phyloP scores from a whole-genome alignment of 2,113 vertebrate genomes.

The Rhinogobius similis region DNA sequence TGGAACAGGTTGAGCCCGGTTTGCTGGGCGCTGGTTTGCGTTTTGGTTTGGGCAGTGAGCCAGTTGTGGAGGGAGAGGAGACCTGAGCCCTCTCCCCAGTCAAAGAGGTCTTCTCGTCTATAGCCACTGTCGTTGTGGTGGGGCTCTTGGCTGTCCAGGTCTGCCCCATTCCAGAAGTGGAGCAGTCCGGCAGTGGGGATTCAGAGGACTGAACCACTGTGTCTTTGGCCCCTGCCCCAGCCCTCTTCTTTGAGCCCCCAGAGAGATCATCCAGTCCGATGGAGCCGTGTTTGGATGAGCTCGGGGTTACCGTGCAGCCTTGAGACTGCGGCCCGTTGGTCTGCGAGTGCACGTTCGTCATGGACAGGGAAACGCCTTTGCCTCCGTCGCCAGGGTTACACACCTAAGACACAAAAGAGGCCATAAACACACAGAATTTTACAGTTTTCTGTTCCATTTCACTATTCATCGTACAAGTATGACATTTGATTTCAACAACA shows the following conservation, averaged over 20 bases:
- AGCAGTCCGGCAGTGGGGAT: constrained; percentile 82
- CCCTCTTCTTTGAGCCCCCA: constrained; percentile 77
- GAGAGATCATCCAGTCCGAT: constrained; percentile 63
- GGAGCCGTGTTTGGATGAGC: constrained; percentile 87
- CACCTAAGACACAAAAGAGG: constrained; percentile 72
- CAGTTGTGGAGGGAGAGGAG: constrained; percentile 49
- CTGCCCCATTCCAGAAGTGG: constrained; percentile 84
- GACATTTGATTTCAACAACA: background rate
- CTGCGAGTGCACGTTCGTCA: constrained; percentile 94
- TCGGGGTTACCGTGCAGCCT: constrained; percentile 84
- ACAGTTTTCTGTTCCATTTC: background rate
- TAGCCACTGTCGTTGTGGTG: constrained; percentile 5
- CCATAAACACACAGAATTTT: background rate
- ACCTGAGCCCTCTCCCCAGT: constrained; percentile 16
- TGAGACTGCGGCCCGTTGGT: constrained; percentile 90
- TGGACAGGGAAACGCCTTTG: constrained; percentile 81
- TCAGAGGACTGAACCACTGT: constrained; percentile 77
- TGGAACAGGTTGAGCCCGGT: constrained; percentile 47
- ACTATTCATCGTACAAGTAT: background rate
- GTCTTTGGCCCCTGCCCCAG: constrained; percentile 69
- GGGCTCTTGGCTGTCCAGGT: constrained; percentile 75
- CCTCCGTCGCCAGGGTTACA: constrained; percentile 84
- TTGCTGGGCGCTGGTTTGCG: constrained; percentile 83
- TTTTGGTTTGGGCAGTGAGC: constrained; percentile 86
- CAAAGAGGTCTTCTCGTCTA: constrained; percentile 31